Base-by-base conservation (phyloP, 2,888 invertebrate species). In the Philhelius pedissequus region DNA sequence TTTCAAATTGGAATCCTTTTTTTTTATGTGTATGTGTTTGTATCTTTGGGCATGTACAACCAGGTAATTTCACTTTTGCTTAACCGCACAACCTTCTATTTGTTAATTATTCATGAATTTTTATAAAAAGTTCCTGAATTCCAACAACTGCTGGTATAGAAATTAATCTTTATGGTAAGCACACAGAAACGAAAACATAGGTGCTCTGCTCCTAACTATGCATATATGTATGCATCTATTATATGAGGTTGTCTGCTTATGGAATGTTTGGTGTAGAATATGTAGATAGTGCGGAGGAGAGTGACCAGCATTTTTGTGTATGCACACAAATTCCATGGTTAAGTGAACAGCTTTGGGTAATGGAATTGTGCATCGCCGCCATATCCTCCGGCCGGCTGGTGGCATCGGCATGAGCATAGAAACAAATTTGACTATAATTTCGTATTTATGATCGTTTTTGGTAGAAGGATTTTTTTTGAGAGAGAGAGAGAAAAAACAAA, bases 51-150 rank as follows among this genome's bases (percentile, higher is more conserved):
- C n/a, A n/a, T n/a, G 18, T 45, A 30, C 30, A 30, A 30, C 62
- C 45, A 78, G 74, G 79, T 79, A 70, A 75, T 75, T 60, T 75
- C 52, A 70, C 79, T 79, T 75, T 66, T 68, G 75, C 64, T 75
- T 60, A 75, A 80, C 80, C 84, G 69, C 71, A 84, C 58, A 71
- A 71, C 75, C 70, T 70, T 75, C 79, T 68, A 71, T 84, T 75
- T 75, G 75, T 84, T 80, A 84, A 84, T 84, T 84, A 84, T 84
- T 84, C 84, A 84, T 84, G 84, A 75, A 75, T 84, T 84, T 84
- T 75, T 84, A 84, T 84, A 79, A 83, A 83, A 83, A 79, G 45
- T 74, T 83, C n/a, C 25, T 27, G 50, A 70, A 52, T 43, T 64
- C 78, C 22, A 69, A 62, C 69, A 79, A 52, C 74, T 74, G 75